Percentiles rank a stretch among this genome's conserved stretches.
Conservation (phyloP, 2,113 vertebrate species). For the Lanius ludovicianus region DNA sequence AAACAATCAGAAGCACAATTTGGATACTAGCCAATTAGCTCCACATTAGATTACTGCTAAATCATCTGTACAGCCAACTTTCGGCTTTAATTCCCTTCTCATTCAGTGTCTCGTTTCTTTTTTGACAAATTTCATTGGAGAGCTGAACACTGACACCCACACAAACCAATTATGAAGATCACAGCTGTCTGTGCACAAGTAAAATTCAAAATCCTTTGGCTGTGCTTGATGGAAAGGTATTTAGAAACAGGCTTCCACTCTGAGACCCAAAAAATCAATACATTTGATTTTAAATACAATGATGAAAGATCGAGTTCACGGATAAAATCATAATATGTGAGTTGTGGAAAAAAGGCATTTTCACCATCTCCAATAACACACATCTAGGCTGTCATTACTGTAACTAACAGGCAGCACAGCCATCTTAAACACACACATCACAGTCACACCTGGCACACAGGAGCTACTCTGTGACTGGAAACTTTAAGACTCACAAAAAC, state of each 20-base stretch:
- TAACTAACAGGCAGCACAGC: background rate
- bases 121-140: conserved; percentile 24
- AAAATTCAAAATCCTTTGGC: background rate
- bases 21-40: conserved; percentile 47
- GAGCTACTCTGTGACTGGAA: background rate
- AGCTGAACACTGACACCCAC: conserved; percentile 10
- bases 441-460: background rate
- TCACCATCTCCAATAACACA: background rate
- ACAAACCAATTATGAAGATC: background rate
- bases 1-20: conserved; percentile 27
- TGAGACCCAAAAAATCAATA: background rate
- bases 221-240: background rate
- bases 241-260: background rate
- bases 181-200: background rate
- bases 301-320: background rate
- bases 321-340: background rate
- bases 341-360: background rate
- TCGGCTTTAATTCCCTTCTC: conserved; percentile 36
- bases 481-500: background rate
- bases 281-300: background rate
- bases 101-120: conserved; percentile 15
- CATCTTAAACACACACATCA: background rate
- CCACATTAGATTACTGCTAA: conserved; percentile 44
- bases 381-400: background rate
- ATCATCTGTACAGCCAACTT: conserved; percentile 32